Percentiles rank a stretch among this genome's conserved stretches.
These are phyloP conservation scores for Hydrozoanthus tunicans DNA, from an alignment of 64 coral and sea anemone genomes.

Conservation along the genomic window DNA sequence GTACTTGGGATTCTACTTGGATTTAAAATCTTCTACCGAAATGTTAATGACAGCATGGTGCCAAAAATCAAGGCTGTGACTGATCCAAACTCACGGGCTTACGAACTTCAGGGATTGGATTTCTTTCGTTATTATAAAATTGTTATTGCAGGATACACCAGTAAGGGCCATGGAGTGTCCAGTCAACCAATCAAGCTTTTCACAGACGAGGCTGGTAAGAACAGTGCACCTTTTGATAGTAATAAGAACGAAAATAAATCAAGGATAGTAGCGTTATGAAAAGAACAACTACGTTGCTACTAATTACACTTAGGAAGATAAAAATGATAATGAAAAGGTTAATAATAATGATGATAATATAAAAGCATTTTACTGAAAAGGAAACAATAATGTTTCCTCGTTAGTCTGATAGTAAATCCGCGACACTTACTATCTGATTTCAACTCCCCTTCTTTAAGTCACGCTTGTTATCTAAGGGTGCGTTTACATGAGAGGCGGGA, in stretches of 20 bases:
- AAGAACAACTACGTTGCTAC: too few species aligned
- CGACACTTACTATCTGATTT: too few species aligned
- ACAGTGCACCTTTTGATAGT: not conserved
- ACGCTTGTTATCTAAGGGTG: too few species aligned
- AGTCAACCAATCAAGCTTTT: constrained; percentile 21
- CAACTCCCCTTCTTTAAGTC: too few species aligned
- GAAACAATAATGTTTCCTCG: too few species aligned
- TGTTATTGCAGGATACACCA: constrained; percentile 57
- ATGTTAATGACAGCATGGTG: constrained; percentile 18
- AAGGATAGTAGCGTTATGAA: too few species aligned
- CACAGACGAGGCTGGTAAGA: constrained; percentile 40
- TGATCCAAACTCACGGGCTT: not conserved
- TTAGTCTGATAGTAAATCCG: too few species aligned
- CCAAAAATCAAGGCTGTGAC: not conserved
- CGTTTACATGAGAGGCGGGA: too few species aligned
- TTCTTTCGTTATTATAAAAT: constrained; percentile 65
- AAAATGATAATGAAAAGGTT: too few species aligned
- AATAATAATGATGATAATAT: too few species aligned
- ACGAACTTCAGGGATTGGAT: constrained; percentile 16
- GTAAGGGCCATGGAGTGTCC: constrained; percentile 27
- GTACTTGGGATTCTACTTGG: constrained; percentile 65
- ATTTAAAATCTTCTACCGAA: constrained; percentile 43
- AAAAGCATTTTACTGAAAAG: too few species aligned
- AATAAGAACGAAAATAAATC: not conserved
- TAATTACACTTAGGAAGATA: too few species aligned